A percentile compares a stretch with the other conserved stretches of the same genome.
These are phyloP conservation scores for Idaea straminata DNA, from an alignment of 2,888 invertebrate species.

Conservation along the genomic window DNA sequence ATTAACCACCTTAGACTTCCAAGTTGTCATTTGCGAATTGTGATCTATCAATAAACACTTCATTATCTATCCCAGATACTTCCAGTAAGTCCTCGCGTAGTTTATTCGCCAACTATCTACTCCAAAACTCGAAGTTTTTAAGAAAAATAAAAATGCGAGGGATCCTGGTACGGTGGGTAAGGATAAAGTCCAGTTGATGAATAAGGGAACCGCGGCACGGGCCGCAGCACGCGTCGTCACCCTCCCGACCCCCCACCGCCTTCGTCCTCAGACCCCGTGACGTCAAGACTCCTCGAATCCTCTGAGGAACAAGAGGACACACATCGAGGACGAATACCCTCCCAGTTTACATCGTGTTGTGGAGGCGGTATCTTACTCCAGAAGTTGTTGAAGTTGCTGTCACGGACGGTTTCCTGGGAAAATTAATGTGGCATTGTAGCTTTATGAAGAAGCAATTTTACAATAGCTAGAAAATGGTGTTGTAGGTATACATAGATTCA, in stretches of 20 bases:
- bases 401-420: conserved; percentile 58
- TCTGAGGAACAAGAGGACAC: conserved; percentile 70
- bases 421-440: neutral
- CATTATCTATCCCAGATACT: no score
- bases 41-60: no score
- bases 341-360: conserved; percentile 60
- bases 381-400: conserved; percentile 69
- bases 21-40: no score
- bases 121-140: conserved; percentile 29
- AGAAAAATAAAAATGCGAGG: conserved; percentile 60
- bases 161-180: conserved; percentile 55
- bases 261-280: conserved; percentile 77
- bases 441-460: neutral
- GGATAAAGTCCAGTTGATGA: conserved; percentile 52
- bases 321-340: conserved; percentile 54
- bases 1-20: no score
- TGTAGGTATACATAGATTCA: no score
- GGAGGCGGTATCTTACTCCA: conserved; percentile 72
- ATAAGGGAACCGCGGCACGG: conserved; percentile 74
- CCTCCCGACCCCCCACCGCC: conserved; percentile 59
- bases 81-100: no score
- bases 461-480: neutral
- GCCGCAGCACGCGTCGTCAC: conserved; percentile 76
- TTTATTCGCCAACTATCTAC: neutral
- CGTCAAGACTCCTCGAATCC: conserved; percentile 73